Percentiles rank a stretch among this genome's conserved stretches.
Evolutionary conservation across 2,113 vertebrate genomes (phyloP).

Genomic region (Cygnus buccinator): DNA sequence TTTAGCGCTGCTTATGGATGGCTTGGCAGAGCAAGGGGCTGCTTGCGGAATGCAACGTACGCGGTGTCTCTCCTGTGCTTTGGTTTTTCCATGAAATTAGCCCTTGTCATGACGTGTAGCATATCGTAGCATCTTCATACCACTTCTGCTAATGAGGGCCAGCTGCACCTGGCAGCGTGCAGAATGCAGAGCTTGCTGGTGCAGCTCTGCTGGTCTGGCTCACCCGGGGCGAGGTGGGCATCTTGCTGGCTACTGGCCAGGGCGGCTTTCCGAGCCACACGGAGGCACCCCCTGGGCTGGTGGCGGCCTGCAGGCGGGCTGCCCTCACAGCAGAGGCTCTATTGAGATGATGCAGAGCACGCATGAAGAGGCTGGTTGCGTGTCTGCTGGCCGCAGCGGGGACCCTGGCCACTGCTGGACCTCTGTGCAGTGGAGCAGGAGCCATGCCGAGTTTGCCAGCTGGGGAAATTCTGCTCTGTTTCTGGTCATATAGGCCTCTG

Average conservation of each 20-base stretch:
- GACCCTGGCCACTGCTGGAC: rapidly evolving
- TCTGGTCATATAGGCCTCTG: neutral
- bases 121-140: neutral
- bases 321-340: neutral
- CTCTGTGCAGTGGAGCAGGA: rapidly evolving
- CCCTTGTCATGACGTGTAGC: neutral
- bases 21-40: rapidly evolving
- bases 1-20: neutral
- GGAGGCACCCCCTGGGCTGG: neutral
- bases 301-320: neutral
- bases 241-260: rapidly evolving
- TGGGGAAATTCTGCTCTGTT: neutral
- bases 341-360: rapidly evolving
- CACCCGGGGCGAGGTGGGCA: neutral
- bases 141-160: rapidly evolving
- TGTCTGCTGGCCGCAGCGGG: rapidly evolving
- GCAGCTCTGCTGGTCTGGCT: neutral
- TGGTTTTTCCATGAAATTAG: neutral
- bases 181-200: neutral
- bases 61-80: neutral
- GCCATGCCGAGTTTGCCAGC: neutral
- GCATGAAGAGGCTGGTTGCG: rapidly evolving
- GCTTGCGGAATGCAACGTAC: neutral
- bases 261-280: neutral
- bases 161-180: neutral